Evolutionary conservation across 2,888 invertebrate species (phyloP), one percentile per base, ranked within the genome.

Genomic region (Cheiracanthium punctorium): DNA sequence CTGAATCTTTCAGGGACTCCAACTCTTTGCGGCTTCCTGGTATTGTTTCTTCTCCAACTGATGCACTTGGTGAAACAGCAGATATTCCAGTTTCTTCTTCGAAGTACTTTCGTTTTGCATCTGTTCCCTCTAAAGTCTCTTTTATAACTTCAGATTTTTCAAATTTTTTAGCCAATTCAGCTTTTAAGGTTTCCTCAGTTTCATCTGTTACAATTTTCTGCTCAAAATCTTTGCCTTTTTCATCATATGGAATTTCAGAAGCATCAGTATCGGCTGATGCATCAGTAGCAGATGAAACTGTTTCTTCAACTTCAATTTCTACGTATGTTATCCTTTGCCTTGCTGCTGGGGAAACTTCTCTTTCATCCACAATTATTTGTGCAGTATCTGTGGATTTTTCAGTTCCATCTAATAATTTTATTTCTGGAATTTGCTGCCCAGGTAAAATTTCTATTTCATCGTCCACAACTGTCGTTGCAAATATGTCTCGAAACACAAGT

Each of bases 261-360:
- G 71, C 75, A 71, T 87, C 87, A 30, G 77, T 75, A 58, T 87
- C 82, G 17, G 77, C 71, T 1, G 86, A 86, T 33, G 75, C 86
- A 71, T 86, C 86, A 10, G 86, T 37, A 33, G 75, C 48, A n/a
- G 80, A 70, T 7, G 80, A 80, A 20, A 80, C 86, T 14, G 80
- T 80, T 52, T 87, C 82, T 73, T 87, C 82, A 28, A 82, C 73
- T 75, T 87, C 87, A 20, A 82, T 37, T 73, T 82, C 87, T 14
- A 87, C 72, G n/a, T 73, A 87, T 73, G 73, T 75, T 17, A 82
- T n/a, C 69, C 77, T 87, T 24, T 20, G 48, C 58, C 43, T 80
- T 7, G 58, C 29, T 20, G 80, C 20, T 0, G 69, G 69, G 20
- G 69, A 69, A 4, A 33, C 29, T n/a, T 58, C 5, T 58, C 12